Conservation (phyloP, 1,140 invertebrate species). For the Cheumatopsyche charites region DNA sequence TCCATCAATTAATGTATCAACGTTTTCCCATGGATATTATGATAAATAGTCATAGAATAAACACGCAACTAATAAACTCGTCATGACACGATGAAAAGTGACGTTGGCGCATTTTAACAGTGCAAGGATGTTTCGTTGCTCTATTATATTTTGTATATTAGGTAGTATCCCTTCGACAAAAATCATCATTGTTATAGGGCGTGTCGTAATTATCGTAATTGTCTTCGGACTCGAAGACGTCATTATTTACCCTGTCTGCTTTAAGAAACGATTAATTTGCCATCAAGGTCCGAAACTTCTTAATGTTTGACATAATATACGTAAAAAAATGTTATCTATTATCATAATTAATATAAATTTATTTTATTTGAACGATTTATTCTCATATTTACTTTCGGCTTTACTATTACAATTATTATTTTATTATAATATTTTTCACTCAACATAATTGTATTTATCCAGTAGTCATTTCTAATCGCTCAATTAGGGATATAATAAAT, state of each 20-base stretch:
- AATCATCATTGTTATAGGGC: constrained; percentile 1
- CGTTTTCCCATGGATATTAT: background rate
- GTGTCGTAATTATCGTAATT: constrained; percentile 17
- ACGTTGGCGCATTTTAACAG: background rate
- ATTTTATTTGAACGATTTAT: too few relatives aligned
- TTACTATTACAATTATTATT: too few relatives aligned
- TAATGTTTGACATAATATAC: too few relatives aligned
- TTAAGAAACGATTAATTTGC: constrained; percentile 10
- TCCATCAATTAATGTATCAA: too few relatives aligned
- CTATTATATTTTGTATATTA: background rate
- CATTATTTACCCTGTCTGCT: constrained; percentile 18
- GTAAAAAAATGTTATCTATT: too few relatives aligned
- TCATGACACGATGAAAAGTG: constrained; percentile 19
- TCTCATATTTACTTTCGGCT: too few relatives aligned
- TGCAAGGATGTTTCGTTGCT: background rate
- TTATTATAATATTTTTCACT: too few relatives aligned
- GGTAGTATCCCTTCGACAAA: background rate
- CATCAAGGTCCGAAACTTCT: background rate
- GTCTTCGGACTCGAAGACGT: constrained; percentile 13
- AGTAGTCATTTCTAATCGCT: too few relatives aligned
- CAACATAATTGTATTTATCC: too few relatives aligned
- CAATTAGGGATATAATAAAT: too few relatives aligned
- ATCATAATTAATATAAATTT: too few relatives aligned
- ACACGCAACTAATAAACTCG: constrained; percentile 12
- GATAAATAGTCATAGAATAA: background rate